Percentiles rank a stretch among this genome's conserved stretches.
Evolutionary conservation across 1,140 invertebrate species (phyloP).

Genomic region (Hyles euphorbiae): DNA sequence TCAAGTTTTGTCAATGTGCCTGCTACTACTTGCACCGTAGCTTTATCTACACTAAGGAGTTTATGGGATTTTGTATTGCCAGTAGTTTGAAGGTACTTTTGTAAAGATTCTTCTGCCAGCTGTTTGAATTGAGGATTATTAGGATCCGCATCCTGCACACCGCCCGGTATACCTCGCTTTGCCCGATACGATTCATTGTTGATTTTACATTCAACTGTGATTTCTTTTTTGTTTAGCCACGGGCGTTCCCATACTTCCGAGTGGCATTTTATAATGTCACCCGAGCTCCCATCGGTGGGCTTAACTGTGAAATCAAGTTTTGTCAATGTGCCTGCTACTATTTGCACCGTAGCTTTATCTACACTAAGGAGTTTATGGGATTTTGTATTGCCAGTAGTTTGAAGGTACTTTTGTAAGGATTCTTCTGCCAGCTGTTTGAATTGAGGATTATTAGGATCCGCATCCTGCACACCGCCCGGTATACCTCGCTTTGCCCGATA

Average conservation of each 20-base stretch:
- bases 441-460: slow-evolving; percentile 18
- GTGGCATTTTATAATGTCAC: slow-evolving; percentile 13
- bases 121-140: slow-evolving; percentile 18
- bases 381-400: slow-evolving; percentile 5
- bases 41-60: slow-evolving; percentile 22
- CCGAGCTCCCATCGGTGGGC: neutral
- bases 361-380: slow-evolving; percentile 17
- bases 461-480: slow-evolving; percentile 10
- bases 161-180: slow-evolving; percentile 6
- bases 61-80: slow-evolving; percentile 7
- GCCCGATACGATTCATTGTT: neutral
- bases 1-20: slow-evolving; percentile 21
- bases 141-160: slow-evolving; percentile 14
- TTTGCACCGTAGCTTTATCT: slow-evolving; percentile 17
- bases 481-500: slow-evolving; percentile 8
- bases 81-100: slow-evolving; percentile 19
- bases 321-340: slow-evolving; percentile 17
- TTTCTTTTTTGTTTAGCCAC: slow-evolving; percentile 32
- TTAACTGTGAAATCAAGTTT: slow-evolving; percentile 15
- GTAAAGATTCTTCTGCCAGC: slow-evolving; percentile 29
- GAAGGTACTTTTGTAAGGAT: slow-evolving; percentile 28
- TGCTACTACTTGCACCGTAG: slow-evolving; percentile 22
- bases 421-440: slow-evolving; percentile 24
- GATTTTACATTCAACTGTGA: slow-evolving; percentile 23
- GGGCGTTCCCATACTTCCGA: slow-evolving; percentile 25